Percentiles rank a stretch among this genome's conserved stretches.
These are phyloP conservation scores for Toxotes jaculatrix DNA, from an alignment of 2,113 vertebrate genomes.

Conservation along the genomic window DNA sequence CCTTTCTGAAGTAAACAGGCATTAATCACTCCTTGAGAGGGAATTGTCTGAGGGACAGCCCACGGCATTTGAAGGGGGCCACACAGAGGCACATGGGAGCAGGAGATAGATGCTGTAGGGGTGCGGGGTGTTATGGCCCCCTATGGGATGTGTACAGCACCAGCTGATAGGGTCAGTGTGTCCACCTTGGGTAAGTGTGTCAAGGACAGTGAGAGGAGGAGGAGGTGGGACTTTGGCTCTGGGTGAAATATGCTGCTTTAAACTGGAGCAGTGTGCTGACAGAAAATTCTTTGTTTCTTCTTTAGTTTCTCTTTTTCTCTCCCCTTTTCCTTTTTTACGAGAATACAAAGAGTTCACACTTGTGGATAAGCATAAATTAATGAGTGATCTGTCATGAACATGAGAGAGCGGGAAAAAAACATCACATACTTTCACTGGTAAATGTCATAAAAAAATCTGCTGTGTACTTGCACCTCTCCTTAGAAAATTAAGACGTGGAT, in stretches of 20 bases:
- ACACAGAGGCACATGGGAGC: conserved; percentile 71
- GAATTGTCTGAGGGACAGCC: conserved; percentile 80
- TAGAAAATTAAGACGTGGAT: conserved; percentile 12
- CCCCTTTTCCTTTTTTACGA: conserved; percentile 10
- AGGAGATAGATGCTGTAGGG: conserved; percentile 84
- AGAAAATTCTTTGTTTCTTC: conserved; percentile 42
- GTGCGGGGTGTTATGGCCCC: conserved; percentile 74
- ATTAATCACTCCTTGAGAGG: conserved; percentile 86
- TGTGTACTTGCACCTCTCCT: conserved; percentile 28
- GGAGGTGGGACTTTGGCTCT: conserved; percentile 61
- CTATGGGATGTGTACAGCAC: conserved; percentile 76
- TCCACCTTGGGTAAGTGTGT: conserved; percentile 87
- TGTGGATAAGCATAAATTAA: conserved; percentile 40
- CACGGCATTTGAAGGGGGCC: conserved; percentile 78
- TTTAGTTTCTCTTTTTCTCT: not conserved
- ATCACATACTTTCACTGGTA: conserved; percentile 25
- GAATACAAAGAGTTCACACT: conserved; percentile 17
- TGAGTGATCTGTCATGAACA: conserved; percentile 46
- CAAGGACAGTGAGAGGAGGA: conserved; percentile 82
- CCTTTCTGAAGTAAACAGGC: conserved; percentile 85
- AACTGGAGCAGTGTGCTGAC: conserved; percentile 52
- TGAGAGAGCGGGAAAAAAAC: conserved; percentile 4
- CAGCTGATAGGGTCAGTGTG: conserved; percentile 84
- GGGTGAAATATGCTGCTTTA: conserved; percentile 30
- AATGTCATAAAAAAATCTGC: conserved; percentile 41